Conservation (phyloP, 1,140 invertebrate species). For the Ganaspis sp. region DNA sequence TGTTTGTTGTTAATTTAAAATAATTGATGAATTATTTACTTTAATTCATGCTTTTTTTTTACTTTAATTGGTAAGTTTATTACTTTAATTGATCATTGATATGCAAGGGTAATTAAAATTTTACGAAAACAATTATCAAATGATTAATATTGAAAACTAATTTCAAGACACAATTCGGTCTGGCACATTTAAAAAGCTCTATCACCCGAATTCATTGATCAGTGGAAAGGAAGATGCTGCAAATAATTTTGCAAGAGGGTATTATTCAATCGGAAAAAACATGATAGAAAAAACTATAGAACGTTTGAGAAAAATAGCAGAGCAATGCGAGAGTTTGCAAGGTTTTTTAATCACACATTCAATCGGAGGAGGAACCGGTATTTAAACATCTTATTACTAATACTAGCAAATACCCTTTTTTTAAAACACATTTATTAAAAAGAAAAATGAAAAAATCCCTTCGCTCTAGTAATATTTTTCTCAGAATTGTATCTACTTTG, state of each 20-base stretch:
- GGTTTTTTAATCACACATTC: constrained; percentile 89
- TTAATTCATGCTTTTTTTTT: too few relatives aligned
- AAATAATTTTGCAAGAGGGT: constrained; percentile 90
- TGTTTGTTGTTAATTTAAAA: too few relatives aligned
- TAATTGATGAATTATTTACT: too few relatives aligned
- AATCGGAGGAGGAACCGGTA: constrained; percentile 84
- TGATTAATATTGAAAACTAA: too few relatives aligned
- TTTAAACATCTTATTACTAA: background rate
- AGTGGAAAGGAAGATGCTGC: constrained; percentile 88
- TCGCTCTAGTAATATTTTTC: too few relatives aligned
- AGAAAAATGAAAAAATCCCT: background rate
- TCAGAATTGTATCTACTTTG: too few relatives aligned
- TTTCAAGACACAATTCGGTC: constrained; percentile 82
- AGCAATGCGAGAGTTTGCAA: constrained; percentile 88
- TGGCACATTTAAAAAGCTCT: constrained; percentile 84
- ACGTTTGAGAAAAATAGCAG: constrained; percentile 83
- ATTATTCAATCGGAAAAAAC: constrained; percentile 92
- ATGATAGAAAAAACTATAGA: constrained; percentile 89
- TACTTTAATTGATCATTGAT: too few relatives aligned
- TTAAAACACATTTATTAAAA: too few relatives aligned
- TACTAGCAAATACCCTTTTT: background rate
- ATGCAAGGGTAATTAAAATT: too few relatives aligned
- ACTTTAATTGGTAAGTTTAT: too few relatives aligned
- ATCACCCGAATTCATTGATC: constrained; percentile 86
- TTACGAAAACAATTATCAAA: too few relatives aligned